phyloP scores from a whole-genome alignment of 2,113 vertebrate genomes.

The Labeo rohita region DNA sequence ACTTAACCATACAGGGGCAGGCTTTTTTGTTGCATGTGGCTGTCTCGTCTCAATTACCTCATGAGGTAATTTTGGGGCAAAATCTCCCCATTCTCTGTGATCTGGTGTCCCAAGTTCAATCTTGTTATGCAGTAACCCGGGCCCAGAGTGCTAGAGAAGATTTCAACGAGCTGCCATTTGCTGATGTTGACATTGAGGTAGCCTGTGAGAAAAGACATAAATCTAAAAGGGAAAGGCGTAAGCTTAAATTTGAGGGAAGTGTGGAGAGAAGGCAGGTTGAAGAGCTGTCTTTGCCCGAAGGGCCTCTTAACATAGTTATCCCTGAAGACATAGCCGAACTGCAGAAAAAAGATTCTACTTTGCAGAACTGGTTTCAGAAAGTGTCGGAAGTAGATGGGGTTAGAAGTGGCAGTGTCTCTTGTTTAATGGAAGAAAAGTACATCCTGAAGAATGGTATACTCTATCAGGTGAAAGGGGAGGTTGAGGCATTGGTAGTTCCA shows the following conservation, averaged over 20 bases:
- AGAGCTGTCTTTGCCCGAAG: not conserved
- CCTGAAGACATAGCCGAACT: not conserved
- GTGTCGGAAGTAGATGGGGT: conserved; percentile 27
- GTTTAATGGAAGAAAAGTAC: not conserved
- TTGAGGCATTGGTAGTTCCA: not conserved
- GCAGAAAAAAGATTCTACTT: conserved; percentile 23
- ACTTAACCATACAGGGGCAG: conserved; percentile 33
- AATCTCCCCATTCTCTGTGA: conserved; percentile 35
- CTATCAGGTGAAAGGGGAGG: conserved; percentile 20
- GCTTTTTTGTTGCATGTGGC: not conserved
- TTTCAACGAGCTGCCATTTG: conserved; percentile 2
- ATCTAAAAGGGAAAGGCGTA: conserved; percentile 9
- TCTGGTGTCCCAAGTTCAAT: not conserved
- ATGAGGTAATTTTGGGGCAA: conserved; percentile 23
- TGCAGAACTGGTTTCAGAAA: conserved; percentile 27
- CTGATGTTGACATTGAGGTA: not conserved
- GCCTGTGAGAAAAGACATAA: not conserved
- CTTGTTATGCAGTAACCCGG: not conserved
- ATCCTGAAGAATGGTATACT: conserved; percentile 6
- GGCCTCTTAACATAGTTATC: not conserved
- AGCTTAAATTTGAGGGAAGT: not conserved
- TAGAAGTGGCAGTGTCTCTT: not conserved
- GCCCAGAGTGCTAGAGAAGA: not conserved
- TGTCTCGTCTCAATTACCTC: not conserved
- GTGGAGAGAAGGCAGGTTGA: no score